Conservation (phyloP, 2,888 invertebrate genomes). For the Allophyes oxyacanthae region DNA sequence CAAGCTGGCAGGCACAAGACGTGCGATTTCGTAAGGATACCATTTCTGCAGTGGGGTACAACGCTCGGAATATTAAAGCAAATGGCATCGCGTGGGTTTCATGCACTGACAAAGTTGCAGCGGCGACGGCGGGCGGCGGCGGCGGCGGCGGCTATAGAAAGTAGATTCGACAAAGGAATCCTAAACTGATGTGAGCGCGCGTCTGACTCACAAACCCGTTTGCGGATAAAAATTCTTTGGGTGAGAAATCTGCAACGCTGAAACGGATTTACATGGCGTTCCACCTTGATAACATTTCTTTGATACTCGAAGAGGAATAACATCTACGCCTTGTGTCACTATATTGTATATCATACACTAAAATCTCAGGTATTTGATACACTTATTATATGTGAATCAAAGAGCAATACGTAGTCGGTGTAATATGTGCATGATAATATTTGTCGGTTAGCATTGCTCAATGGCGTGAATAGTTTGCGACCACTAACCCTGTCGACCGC, state of each 20-base stretch:
- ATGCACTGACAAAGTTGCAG: constrained; percentile 5
- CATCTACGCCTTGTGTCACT: no score
- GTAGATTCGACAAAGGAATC: constrained; percentile 54
- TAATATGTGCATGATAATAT: no score
- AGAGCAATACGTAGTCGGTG: no score
- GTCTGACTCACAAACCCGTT: constrained; percentile 54
- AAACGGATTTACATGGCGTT: neutral
- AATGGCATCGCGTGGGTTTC: constrained; percentile 5
- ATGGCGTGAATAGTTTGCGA: neutral
- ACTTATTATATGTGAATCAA: no score
- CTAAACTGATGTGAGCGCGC: constrained; percentile 24
- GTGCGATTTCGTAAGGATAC: no score
- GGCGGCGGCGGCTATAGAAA: no score
- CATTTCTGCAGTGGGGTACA: no score
- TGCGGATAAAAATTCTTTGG: constrained; percentile 28
- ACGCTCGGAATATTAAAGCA: constrained; percentile 17
- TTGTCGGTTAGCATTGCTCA: neutral
- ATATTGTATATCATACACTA: no score
- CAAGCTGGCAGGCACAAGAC: no score
- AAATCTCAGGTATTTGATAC: no score
- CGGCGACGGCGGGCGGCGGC: no score
- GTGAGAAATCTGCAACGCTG: constrained; percentile 17
- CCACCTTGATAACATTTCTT: neutral
- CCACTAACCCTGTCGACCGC: constrained; percentile 1
- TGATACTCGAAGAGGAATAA: no score